Evolutionary conservation across 2,113 vertebrate genomes (phyloP), one percentile per base, ranked within the genome.

Genomic region (Mugil cephalus): DNA sequence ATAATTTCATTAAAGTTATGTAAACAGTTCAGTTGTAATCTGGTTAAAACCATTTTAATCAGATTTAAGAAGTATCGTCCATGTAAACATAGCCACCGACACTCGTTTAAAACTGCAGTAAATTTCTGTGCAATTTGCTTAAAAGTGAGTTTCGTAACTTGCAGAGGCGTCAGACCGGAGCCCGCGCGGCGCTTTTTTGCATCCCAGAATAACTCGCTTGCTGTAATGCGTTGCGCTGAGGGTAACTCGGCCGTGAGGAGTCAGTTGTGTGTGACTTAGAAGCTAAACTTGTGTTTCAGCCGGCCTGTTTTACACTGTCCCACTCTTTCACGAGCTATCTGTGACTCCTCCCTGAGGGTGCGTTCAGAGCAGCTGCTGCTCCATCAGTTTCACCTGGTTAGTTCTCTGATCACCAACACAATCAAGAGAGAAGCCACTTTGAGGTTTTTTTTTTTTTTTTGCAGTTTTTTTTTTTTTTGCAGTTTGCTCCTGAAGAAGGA

Each of bases 381-480:
- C 52, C 51, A n/a, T 30, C n/a, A 1, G 19, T 72, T 63, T 68
- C 24, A 30, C 24, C 34, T n/a, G 45, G 39, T 40, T 61, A 12
- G 50, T 51, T 73, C 60, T 18, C 40, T 43, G 9, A 53, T 68
- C 40, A 35, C 39, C 34, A 40, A 4, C n/a, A 8, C 42, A 36
- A 54, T 52, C 12, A 12, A 52, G 45, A 80, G 51, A 78, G 30
- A 68, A 62, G 45, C n/a, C 18, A 46, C 36, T n/a, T 53, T 53
- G 15, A 40, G 40, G 9, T 69, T 38, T n/a, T n/a, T n/a, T n/a
- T n/a, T n/a, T n/a, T n/a, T n/a, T n/a, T n/a, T n/a, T n/a, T n/a
- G n/a, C n/a, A n/a, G n/a, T n/a, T n/a, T n/a, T n/a, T n/a, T n/a
- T n/a, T n/a, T n/a, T n/a, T n/a, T 46, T 38, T 30, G 9, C 35